Percentiles rank a stretch among this genome's conserved stretches.
phyloP scores from a whole-genome alignment of 2,888 invertebrate genomes.

The Hypsopygia costalis region DNA sequence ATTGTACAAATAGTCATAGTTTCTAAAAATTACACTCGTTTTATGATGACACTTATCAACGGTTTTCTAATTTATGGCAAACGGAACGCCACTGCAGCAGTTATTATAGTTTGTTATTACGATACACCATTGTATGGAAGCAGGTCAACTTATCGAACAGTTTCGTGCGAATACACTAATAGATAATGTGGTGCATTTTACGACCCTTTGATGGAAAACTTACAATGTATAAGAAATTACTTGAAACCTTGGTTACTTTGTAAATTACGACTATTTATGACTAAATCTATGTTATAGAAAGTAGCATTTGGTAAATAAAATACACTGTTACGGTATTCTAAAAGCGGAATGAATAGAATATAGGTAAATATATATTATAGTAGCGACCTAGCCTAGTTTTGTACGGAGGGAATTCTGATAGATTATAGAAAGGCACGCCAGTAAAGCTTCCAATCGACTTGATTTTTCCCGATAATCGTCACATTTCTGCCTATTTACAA shows the following conservation, averaged over 20 bases:
- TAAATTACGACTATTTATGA: not conserved
- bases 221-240: slow-evolving; percentile 30
- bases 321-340: too few relatives aligned
- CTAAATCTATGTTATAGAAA: not conserved
- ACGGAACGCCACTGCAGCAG: slow-evolving; percentile 28
- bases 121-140: slow-evolving; percentile 38
- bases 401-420: too few relatives aligned
- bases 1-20: not conserved
- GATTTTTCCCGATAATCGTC: too few relatives aligned
- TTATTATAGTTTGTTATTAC: slow-evolving; percentile 30
- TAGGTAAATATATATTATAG: too few relatives aligned
- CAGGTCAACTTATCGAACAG: slow-evolving; percentile 59
- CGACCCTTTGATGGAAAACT: slow-evolving; percentile 30
- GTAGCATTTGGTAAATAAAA: not conserved
- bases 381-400: too few relatives aligned
- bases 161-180: slow-evolving; percentile 42
- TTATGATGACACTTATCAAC: slow-evolving; percentile 14
- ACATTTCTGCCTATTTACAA: too few relatives aligned
- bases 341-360: too few relatives aligned
- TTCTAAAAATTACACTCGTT: slow-evolving; percentile 1
- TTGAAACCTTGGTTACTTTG: slow-evolving; percentile 23
- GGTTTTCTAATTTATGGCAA: slow-evolving; percentile 31
- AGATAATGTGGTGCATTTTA: slow-evolving; percentile 42
- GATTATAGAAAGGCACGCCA: too few relatives aligned
- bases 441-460: too few relatives aligned